phyloP scores from a whole-genome alignment of 1,140 invertebrate genomes.

The Agrypnia vestita region DNA sequence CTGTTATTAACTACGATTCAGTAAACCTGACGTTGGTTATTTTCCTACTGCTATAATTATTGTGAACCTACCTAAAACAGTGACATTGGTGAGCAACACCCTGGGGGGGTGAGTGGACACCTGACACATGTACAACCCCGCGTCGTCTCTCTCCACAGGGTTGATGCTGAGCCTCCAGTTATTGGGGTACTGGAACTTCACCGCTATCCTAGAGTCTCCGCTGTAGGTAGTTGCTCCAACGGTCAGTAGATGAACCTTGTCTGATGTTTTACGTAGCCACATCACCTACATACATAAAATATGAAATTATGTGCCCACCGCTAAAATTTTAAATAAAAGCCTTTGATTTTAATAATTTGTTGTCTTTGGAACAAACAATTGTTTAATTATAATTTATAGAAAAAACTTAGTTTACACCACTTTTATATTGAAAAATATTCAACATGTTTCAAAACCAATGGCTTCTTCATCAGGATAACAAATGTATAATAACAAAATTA shows the following conservation, averaged over 20 bases:
- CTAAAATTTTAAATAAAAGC: not conserved
- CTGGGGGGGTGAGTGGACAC: conserved; percentile 88
- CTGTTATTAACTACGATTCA: too few relatives aligned
- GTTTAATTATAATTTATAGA: too few relatives aligned
- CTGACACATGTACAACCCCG: conserved; percentile 89
- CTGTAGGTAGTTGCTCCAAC: conserved; percentile 83
- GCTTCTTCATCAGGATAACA: too few relatives aligned
- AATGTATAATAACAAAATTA: too few relatives aligned
- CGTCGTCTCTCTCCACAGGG: conserved; percentile 82
- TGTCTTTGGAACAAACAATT: too few relatives aligned
- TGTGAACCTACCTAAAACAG: conserved; percentile 73
- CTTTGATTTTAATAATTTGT: too few relatives aligned
- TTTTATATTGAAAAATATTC: too few relatives aligned
- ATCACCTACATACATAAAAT: conserved; percentile 77
- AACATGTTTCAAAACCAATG: too few relatives aligned
- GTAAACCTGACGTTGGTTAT: too few relatives aligned
- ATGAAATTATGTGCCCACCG: not conserved
- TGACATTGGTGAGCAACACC: conserved; percentile 77
- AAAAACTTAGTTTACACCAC: too few relatives aligned
- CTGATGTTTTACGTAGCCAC: conserved; percentile 82
- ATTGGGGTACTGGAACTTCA: conserved; percentile 87
- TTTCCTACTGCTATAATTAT: not conserved
- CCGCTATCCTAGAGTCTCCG: conserved; percentile 80
- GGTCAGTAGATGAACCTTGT: conserved; percentile 83
- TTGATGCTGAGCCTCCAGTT: conserved; percentile 88